Evolutionary conservation across 1,140 invertebrate genomes (phyloP).

Genomic region (Polyergus mexicanus): DNA sequence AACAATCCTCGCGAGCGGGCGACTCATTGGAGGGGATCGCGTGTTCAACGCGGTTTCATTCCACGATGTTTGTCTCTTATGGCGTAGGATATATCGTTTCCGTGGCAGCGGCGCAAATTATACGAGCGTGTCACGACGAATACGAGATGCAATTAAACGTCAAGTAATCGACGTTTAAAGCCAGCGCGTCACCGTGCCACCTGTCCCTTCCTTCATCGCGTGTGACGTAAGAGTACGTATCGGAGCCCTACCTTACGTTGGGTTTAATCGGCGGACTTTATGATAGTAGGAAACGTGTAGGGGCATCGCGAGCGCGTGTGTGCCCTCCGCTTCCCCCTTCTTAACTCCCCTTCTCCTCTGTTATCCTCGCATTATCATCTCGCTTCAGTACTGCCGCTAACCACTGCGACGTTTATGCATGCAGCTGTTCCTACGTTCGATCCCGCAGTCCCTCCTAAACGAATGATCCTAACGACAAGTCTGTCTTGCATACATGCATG

Average conservation of each 20-base stretch:
- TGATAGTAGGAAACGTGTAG: slow-evolving; percentile 32
- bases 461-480: not conserved
- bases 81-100: not conserved
- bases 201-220: slow-evolving; percentile 21
- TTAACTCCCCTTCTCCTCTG: not conserved
- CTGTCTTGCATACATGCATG: not conserved
- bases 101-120: slow-evolving; percentile 17
- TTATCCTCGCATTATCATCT: slow-evolving; percentile 40
- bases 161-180: slow-evolving; percentile 35
- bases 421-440: slow-evolving; percentile 9
- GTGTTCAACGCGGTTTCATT: not conserved
- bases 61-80: slow-evolving; percentile 1
- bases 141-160: slow-evolving; percentile 16
- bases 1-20: not conserved
- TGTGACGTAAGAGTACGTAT: slow-evolving; percentile 13
- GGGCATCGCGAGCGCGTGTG: not conserved
- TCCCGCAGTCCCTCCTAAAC: not conserved
- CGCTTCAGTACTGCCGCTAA: slow-evolving; percentile 20
- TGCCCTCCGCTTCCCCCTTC: not conserved
- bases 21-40: not conserved
- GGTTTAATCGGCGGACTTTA: not conserved
- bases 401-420: not conserved
- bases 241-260: slow-evolving; percentile 38
- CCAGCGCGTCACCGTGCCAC: slow-evolving; percentile 32
- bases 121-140: not conserved